Evolutionary conservation across 1,140 invertebrate genomes (phyloP).

Genomic region (Atta cephalotes): DNA sequence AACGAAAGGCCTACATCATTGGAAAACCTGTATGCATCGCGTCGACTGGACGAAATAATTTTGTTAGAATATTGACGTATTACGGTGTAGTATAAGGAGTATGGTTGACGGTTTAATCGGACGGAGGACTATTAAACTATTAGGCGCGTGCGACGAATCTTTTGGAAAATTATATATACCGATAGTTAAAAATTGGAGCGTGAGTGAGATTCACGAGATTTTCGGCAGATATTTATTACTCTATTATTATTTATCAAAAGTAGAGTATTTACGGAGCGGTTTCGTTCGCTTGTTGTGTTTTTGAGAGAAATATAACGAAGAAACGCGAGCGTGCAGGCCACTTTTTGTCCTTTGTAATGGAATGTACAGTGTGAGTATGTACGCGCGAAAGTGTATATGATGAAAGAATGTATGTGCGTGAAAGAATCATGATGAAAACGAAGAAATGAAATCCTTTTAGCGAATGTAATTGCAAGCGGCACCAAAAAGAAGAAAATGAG

Average conservation of each 20-base stretch:
- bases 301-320: constrained; percentile 73
- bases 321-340: constrained; percentile 41
- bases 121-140: constrained; percentile 17
- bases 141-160: constrained; percentile 47
- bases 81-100: constrained; percentile 37
- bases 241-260: constrained; percentile 76
- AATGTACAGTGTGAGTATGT: constrained; percentile 50
- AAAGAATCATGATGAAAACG: constrained; percentile 33
- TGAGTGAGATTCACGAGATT: constrained; percentile 66
- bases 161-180: constrained; percentile 74
- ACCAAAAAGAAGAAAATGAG: constrained; percentile 35
- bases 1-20: constrained; percentile 67
- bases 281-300: constrained; percentile 77
- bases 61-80: background rate
- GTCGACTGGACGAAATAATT: constrained; percentile 38
- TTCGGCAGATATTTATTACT: constrained; percentile 76
- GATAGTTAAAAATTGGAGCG: constrained; percentile 70
- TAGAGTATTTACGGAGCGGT: constrained; percentile 73
- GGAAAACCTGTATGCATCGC: constrained; percentile 34
- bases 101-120: constrained; percentile 51
- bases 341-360: constrained; percentile 61
- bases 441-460: constrained; percentile 45
- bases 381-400: constrained; percentile 21
- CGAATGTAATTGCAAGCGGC: constrained; percentile 58
- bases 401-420: constrained; percentile 3